These are phyloP conservation scores for Polyodon spathula DNA, from an alignment of 2,113 vertebrate species.

Conservation along the genomic window DNA sequence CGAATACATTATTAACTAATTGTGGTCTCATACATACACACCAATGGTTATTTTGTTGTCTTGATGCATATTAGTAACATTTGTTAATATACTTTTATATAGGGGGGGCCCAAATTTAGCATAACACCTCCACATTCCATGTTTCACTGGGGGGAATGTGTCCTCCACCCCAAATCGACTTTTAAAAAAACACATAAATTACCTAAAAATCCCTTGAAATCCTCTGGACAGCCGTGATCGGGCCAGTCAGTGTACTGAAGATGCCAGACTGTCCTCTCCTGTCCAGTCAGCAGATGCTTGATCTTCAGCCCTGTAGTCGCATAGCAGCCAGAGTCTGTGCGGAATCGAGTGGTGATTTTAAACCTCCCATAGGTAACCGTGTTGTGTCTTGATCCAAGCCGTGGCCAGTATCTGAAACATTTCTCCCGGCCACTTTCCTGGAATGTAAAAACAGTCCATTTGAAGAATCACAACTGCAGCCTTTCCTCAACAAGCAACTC, in stretches of 20 bases:
- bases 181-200: slow-evolving; percentile 55
- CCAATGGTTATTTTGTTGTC: too few relatives aligned
- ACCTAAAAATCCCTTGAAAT: slow-evolving; percentile 92
- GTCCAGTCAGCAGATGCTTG: slow-evolving; percentile 85
- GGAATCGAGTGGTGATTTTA: slow-evolving; percentile 92
- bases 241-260: slow-evolving; percentile 98
- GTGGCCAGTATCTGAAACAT: slow-evolving; percentile 93
- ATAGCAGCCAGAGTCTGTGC: slow-evolving; percentile 93
- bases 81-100: too few relatives aligned
- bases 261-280: slow-evolving; percentile 94
- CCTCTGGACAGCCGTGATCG: slow-evolving; percentile 87
- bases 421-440: slow-evolving; percentile 91
- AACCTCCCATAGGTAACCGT: slow-evolving; percentile 88
- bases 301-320: slow-evolving; percentile 93
- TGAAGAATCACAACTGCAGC: too few relatives aligned
- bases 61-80: too few relatives aligned
- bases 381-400: slow-evolving; percentile 90
- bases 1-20: too few relatives aligned
- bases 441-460: too few relatives aligned
- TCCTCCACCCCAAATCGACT: too few relatives aligned
- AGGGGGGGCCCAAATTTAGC: too few relatives aligned
- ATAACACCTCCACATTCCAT: too few relatives aligned
- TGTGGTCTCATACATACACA: too few relatives aligned
- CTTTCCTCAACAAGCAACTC: too few relatives aligned
- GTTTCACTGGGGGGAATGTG: too few relatives aligned